These are phyloP conservation scores for Hirundo rustica DNA, from an alignment of 2,797 vertebrate species.

Conservation along the genomic window DNA sequence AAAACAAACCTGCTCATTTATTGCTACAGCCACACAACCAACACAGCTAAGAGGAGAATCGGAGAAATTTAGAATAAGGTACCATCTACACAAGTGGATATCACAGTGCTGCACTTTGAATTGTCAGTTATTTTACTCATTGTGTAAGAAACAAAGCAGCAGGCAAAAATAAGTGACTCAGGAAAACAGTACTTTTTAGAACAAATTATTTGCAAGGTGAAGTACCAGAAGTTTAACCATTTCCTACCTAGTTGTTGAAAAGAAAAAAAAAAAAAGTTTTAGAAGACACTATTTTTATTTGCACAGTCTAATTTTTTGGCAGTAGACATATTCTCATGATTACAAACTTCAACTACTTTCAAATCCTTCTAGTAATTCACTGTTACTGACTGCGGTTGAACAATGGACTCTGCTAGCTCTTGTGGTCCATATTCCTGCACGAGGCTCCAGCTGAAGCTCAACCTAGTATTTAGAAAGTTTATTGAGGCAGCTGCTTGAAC, in stretches of 20 bases:
- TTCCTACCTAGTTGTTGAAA: background rate
- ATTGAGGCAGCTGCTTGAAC: background rate
- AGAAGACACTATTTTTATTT: background rate
- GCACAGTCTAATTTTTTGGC: background rate
- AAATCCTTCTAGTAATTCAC: background rate
- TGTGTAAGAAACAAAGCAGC: background rate
- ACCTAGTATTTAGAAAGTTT: background rate
- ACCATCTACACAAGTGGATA: background rate
- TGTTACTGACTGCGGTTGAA: background rate
- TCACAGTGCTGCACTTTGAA: background rate
- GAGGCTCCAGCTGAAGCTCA: background rate
- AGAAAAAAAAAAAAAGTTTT: background rate
- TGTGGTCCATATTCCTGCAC: background rate
- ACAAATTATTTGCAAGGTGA: background rate
- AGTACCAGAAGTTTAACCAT: background rate
- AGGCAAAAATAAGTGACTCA: background rate
- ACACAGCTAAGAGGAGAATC: background rate
- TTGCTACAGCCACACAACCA: background rate
- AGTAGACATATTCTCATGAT: background rate
- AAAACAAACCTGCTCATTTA: background rate
- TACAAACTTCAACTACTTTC: background rate
- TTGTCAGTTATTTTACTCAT: background rate
- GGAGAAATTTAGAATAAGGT: background rate
- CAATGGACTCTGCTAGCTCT: background rate
- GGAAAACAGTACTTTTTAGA: background rate